Evolutionary conservation across 2,888 invertebrate species (phyloP).

Genomic region (Leucania comma): DNA sequence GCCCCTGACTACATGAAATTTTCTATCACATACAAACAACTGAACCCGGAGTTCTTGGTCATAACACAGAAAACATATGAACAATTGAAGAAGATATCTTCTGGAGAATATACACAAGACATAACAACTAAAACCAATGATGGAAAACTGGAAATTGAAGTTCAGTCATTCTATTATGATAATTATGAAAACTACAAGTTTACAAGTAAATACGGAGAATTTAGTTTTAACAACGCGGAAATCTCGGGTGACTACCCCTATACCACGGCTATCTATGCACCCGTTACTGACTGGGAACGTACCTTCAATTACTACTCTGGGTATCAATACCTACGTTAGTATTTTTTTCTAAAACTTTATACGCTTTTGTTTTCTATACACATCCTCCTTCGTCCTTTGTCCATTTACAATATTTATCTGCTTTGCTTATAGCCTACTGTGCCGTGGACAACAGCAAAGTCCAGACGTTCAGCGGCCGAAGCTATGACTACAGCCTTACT

Average conservation of each 20-base stretch:
- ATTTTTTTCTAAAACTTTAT: conserved; percentile 3
- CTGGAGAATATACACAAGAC: conserved; percentile 86
- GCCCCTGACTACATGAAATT: conserved; percentile 88
- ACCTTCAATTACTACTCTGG: conserved; percentile 76
- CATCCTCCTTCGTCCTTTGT: too few relatives aligned
- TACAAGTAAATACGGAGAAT: conserved; percentile 82
- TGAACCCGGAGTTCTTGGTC: conserved; percentile 82
- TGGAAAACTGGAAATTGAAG: conserved; percentile 86
- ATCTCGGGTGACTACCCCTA: conserved; percentile 27
- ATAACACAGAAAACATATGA: conserved; percentile 83
- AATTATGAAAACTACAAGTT: conserved; percentile 85
- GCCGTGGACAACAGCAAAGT: conserved; percentile 90
- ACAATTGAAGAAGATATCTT: conserved; percentile 73
- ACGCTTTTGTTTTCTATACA: neutral
- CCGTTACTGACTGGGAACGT: conserved; percentile 65
- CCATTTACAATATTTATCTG: too few relatives aligned
- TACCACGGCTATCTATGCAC: conserved; percentile 79
- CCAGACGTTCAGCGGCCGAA: conserved; percentile 92
- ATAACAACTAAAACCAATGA: conserved; percentile 78
- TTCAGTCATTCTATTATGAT: conserved; percentile 84
- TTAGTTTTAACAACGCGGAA: conserved; percentile 78
- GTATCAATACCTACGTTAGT: conserved; percentile 91
- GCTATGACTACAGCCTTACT: conserved; percentile 89
- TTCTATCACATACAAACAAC: conserved; percentile 86
- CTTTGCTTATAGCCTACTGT: conserved; percentile 89